phyloP scores from a whole-genome alignment of 2,113 vertebrate species.

The Ardeotis arabs region DNA sequence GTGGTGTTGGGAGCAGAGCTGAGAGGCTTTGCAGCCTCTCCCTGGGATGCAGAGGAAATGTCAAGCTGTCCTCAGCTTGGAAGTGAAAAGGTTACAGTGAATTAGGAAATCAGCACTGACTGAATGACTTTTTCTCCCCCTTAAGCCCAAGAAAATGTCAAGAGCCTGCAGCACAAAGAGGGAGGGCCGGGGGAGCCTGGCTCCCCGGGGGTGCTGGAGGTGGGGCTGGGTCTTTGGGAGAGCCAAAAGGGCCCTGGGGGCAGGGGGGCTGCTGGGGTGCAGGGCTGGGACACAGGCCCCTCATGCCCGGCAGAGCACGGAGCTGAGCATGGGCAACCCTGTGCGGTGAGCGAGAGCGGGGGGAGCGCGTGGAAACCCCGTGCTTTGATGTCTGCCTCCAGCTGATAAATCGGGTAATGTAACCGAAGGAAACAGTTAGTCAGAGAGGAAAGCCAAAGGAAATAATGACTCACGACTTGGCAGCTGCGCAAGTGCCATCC shows the following conservation, averaged over 20 bases:
- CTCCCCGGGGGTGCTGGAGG: neutral
- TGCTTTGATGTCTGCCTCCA: neutral
- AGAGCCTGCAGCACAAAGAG: neutral
- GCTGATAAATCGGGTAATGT: neutral
- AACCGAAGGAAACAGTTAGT: neutral
- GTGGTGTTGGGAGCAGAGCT: fast-evolving
- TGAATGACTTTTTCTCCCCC: neutral
- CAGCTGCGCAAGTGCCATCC: neutral
- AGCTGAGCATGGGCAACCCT: neutral
- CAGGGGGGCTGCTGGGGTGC: neutral
- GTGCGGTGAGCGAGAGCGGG: neutral
- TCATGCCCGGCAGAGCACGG: fast-evolving
- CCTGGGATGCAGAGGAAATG: neutral
- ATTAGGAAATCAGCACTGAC: neutral
- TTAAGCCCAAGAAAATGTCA: neutral
- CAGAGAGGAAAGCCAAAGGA: slow-evolving; percentile 11
- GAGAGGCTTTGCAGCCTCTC: neutral
- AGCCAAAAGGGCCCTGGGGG: neutral
- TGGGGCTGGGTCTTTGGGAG: neutral
- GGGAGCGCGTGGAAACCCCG: neutral
- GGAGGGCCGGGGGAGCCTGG: neutral
- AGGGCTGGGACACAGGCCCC: fast-evolving
- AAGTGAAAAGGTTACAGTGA: slow-evolving; percentile 7
- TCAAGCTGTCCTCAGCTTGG: slow-evolving; percentile 16
- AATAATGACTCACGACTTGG: slow-evolving; percentile 4